phyloP scores from a whole-genome alignment of 2,797 vertebrate species.

The Champsocephalus gunnari region DNA sequence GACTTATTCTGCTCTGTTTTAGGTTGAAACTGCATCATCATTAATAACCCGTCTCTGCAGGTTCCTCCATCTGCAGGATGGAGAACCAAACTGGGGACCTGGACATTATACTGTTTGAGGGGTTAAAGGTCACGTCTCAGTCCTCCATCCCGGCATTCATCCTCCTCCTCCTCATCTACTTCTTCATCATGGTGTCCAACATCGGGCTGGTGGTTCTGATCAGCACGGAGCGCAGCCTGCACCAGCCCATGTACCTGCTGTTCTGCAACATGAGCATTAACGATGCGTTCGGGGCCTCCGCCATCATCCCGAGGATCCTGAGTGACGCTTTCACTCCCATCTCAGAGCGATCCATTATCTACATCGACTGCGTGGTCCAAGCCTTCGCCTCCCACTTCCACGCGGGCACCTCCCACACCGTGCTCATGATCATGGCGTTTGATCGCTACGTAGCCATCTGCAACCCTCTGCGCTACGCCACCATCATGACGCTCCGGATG shows the following conservation, averaged over 20 bases:
- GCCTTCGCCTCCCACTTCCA: conserved; percentile 84
- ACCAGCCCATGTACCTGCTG: conserved; percentile 85
- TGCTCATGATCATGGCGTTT: conserved; percentile 86
- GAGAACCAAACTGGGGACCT: conserved; percentile 39
- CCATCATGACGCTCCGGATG: conserved; percentile 71
- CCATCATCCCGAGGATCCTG: conserved; percentile 76
- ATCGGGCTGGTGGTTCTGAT: conserved; percentile 58
- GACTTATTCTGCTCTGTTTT: too few species aligned
- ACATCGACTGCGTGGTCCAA: conserved; percentile 73
- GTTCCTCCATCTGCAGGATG: conserved; percentile 23
- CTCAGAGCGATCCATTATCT: conserved; percentile 76
- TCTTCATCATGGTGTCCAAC: conserved; percentile 61
- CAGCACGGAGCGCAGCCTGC: conserved; percentile 66
- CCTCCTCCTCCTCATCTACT: conserved; percentile 54
- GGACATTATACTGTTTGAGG: conserved; percentile 33
- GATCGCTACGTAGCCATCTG: conserved; percentile 87
- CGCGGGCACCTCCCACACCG: conserved; percentile 75
- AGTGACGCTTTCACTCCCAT: conserved; percentile 72
- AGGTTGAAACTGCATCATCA: too few species aligned
- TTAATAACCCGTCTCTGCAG: background rate
- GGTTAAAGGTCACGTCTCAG: conserved; percentile 36
- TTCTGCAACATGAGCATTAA: conserved; percentile 81
- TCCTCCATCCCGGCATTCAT: conserved; percentile 41
- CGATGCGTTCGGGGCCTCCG: conserved; percentile 81
- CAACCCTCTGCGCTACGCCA: conserved; percentile 76